A percentile compares a stretch with the other conserved stretches of the same genome.
Evolutionary conservation across 92 coral and sea anemone species (phyloP).

Genomic region (Epizoanthus rinbou): DNA sequence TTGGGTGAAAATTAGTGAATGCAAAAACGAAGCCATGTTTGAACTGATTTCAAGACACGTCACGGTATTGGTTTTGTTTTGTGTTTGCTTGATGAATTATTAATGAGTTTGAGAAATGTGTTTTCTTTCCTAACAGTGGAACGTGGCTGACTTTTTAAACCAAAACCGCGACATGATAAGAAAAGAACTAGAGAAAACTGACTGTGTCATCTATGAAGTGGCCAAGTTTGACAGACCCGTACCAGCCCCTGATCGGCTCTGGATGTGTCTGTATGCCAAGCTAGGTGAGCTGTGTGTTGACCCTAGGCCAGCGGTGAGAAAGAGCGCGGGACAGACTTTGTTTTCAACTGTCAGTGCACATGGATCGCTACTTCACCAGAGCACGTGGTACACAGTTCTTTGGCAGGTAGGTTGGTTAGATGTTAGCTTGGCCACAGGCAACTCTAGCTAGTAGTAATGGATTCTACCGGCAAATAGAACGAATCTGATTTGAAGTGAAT

Average conservation of each 20-base stretch:
- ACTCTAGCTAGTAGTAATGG: too few relatives aligned
- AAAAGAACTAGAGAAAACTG: conserved; percentile 69
- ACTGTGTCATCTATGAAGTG: conserved; percentile 59
- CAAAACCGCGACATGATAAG: conserved; percentile 92
- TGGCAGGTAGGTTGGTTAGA: conserved; percentile 77
- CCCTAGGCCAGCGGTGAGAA: conserved; percentile 96
- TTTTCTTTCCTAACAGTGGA: conserved; percentile 75
- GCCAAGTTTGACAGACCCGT: conserved; percentile 88
- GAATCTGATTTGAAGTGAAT: too few relatives aligned
- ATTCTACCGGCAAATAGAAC: too few relatives aligned
- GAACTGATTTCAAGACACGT: too few relatives aligned
- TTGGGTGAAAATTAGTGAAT: too few relatives aligned
- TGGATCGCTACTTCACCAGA: conserved; percentile 84
- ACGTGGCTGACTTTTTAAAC: conserved; percentile 92
- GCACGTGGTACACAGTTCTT: conserved; percentile 98
- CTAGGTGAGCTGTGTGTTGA: conserved; percentile 98
- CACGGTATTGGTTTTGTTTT: too few relatives aligned
- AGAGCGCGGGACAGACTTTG: conserved; percentile 99
- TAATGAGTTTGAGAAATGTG: too few relatives aligned
- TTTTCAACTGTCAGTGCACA: conserved; percentile 98
- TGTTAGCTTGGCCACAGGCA: background rate
- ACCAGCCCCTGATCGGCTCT: conserved; percentile 90
- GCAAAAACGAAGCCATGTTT: too few relatives aligned
- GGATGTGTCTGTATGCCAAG: conserved; percentile 98
- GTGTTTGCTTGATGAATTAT: too few relatives aligned